Evolutionary conservation across 2,888 invertebrate species (phyloP), one percentile per base, ranked within the genome.

Genomic region (Homarus gammarus): DNA sequence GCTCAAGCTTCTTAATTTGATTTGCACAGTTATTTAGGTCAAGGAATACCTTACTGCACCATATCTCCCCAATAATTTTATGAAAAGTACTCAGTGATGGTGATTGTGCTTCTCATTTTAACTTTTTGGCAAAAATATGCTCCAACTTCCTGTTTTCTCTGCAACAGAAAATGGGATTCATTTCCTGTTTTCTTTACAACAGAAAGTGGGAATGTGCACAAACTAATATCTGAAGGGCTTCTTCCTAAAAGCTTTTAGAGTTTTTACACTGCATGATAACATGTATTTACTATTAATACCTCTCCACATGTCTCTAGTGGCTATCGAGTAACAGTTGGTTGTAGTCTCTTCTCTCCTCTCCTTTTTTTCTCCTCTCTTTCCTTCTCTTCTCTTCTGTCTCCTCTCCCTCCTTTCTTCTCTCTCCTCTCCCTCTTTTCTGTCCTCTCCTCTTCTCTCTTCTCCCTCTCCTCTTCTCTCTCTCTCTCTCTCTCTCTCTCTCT

Each of bases 11-110:
- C 56, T 84, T 49, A 44, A 44, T 77, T 72, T 84, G 38, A 84
- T 89, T 89, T 84, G 88, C 78, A 51, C 64, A 56, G 49, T 72
- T 84, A 49, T 77, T 70, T 89, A 89, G 88, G 88, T 84, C 88
- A 83, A 89, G 88, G 88, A 89, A 89, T 82, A 89, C 56, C 61
- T 87, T 70, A 87, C 79, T 70, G 86, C 88, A 84, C 56, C 64
- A 51, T 77, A 89, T 89, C 88, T 89, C 88, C 88, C 88, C 88
- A 89, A 89, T 89, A 89, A 89, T 89, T 89, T 89, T 84, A 86
- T 82, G 88, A 89, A 89, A 89, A 89, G 88, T 84, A 64, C 77
- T 44, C 77, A 61, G 75, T 83, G 79, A 61, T 83, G 78, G 78
- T 75, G n/a, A n/a, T n/a, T n/a, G 88, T 89, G 88, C 88, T 88